Base-by-base conservation (phyloP, 2,797 vertebrate genomes). In the Bradypodion ventrale region DNA sequence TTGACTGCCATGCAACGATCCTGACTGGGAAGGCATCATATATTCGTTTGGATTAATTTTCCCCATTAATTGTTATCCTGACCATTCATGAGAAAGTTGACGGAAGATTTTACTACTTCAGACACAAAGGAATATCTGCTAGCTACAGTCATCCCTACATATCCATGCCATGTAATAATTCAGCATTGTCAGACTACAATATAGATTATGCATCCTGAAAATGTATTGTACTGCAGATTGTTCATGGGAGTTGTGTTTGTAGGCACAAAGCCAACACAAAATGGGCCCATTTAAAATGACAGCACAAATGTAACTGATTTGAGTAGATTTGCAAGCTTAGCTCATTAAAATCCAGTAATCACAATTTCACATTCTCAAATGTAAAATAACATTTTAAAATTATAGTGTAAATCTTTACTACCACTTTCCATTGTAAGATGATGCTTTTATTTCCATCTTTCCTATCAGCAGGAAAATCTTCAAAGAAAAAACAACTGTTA, bases 281-380 rank as follows among this genome's bases (percentile, higher is more conserved):
- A 12, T n/a, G 73, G 72, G 84, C 77, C 88, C 68, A 86, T 83
- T 0, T 80, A 85, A 86, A 40, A 88, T 84, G 62, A 78, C 27
- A 4, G 82, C 5, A 37, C 66, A 52, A 63, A 78, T 16, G 77
- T 35, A 62, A 1, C 73, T 76, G 46, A 77, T 83, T 44, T 82
- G 63, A 21, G 90, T 88, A 81, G 82, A 46, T 35, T 84, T 73
- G 37, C 37, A 73, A 59, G 59, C 70, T 73, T 75, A 63, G 3
- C 70, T 0, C 0, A 0, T 7, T 9, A 6, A 87, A 89, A 87
- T 0, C 0, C 65, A 85, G 83, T 60, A 89, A 90, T 75, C 76
- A 15, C 85, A 90, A 86, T 72, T 40, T 85, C 27, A 76, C 87
- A 88, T 62, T 79, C 42, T 63, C 44, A 52, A 62, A 70, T 78